Evolutionary conservation across 2,113 vertebrate genomes (phyloP).

Genomic region (Cranoglanis bouderius): DNA sequence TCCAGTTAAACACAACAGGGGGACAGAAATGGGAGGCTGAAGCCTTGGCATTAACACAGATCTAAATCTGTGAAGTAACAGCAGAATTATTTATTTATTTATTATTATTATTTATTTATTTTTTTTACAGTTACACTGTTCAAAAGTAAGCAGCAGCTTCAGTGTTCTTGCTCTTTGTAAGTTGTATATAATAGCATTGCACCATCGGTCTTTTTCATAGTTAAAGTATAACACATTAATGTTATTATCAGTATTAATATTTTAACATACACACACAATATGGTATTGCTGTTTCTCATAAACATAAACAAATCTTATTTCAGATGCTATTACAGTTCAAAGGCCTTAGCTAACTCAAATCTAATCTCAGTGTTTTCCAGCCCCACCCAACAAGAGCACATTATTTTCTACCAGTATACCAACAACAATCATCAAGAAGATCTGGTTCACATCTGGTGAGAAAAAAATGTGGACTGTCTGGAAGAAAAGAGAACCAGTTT

Average conservation of each 20-base stretch:
- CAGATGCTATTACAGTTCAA: background rate
- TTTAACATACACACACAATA: slow-evolving; percentile 49
- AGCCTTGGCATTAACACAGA: background rate
- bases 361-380: slow-evolving; percentile 2
- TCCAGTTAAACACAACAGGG: background rate
- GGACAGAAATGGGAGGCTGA: background rate
- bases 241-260: slow-evolving; percentile 30
- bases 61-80: background rate
- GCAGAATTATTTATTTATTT: background rate
- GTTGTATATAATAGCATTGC: slow-evolving; percentile 47
- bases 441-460: background rate
- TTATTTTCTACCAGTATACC: background rate
- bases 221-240: slow-evolving; percentile 47
- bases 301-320: slow-evolving; percentile 25
- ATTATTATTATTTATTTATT: no score
- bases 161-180: background rate
- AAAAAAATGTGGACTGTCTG: background rate
- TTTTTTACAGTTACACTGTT: slow-evolving; percentile 14
- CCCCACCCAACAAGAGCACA: background rate
- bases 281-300: slow-evolving; percentile 32
- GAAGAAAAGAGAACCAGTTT: background rate
- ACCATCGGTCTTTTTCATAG: slow-evolving; percentile 40
- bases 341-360: background rate
- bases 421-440: background rate
- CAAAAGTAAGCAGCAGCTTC: background rate